Conservation (phyloP, 2,113 vertebrate genomes). For the Phylloscopus trochiloides region DNA sequence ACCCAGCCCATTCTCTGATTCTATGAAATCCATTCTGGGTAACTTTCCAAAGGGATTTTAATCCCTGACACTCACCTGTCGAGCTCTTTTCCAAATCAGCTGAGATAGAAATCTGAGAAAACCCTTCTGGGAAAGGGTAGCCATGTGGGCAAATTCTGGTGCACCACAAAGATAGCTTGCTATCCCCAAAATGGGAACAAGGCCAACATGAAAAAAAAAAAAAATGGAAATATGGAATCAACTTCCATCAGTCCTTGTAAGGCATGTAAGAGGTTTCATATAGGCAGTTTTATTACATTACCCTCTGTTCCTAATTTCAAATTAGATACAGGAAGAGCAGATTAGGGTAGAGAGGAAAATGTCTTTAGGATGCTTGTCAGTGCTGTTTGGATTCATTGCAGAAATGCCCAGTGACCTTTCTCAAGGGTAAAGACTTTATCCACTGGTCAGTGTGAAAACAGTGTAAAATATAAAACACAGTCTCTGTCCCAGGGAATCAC, state of each 20-base stretch:
- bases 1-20: not conserved
- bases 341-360: not conserved
- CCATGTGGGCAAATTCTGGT: not conserved
- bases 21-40: not conserved
- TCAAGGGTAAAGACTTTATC: not conserved
- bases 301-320: not conserved
- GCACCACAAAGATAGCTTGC: not conserved
- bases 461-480: not conserved
- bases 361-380: not conserved
- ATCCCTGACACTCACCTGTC: not conserved
- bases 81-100: not conserved
- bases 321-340: not conserved
- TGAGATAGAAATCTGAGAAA: not conserved
- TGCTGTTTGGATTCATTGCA: not conserved
- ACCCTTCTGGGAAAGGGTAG: not conserved
- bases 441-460: not conserved
- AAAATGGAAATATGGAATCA: not conserved
- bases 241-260: not conserved
- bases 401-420: not conserved
- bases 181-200: not conserved
- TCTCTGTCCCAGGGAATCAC: not conserved
- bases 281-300: not conserved
- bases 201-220: not conserved
- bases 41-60: not conserved
- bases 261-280: not conserved